Evolutionary conservation across 2,113 vertebrate genomes (phyloP).

Genomic region (Ancistrus triradiatus): DNA sequence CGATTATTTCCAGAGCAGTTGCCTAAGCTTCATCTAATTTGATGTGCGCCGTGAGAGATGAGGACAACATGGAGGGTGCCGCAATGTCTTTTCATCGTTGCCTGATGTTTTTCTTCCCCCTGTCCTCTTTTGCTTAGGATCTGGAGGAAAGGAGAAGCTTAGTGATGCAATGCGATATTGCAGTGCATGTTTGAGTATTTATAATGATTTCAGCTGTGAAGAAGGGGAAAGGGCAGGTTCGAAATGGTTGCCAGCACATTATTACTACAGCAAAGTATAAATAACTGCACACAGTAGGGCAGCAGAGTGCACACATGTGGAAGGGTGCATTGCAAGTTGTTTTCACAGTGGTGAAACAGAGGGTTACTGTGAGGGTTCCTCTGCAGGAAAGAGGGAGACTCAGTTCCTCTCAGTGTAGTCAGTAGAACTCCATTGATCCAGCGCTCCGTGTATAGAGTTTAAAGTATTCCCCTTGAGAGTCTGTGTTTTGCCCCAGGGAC

Average conservation of each 20-base stretch:
- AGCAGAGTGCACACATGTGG: not conserved
- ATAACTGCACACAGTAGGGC: conserved; percentile 9
- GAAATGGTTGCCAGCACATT: conserved; percentile 9
- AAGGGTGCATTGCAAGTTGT: too few species aligned
- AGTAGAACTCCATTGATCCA: not conserved
- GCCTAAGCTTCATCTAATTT: conserved; percentile 42
- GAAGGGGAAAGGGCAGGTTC: conserved; percentile 36
- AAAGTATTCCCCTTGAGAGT: not conserved
- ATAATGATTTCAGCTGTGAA: conserved; percentile 25
- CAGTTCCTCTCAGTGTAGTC: not conserved
- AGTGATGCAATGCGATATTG: conserved; percentile 44
- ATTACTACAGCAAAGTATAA: conserved; percentile 21
- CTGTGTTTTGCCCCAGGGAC: not conserved
- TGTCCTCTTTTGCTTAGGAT: conserved; percentile 14
- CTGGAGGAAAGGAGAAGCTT: conserved; percentile 41
- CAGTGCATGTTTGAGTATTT: conserved; percentile 25
- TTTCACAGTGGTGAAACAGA: conserved; percentile 17
- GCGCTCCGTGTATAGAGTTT: not conserved
- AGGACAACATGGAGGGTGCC: conserved; percentile 32
- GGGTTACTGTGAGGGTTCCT: conserved; percentile 6
- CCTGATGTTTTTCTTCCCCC: conserved; percentile 37
- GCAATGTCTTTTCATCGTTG: conserved; percentile 41
- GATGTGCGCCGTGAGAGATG: conserved; percentile 41
- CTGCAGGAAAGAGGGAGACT: conserved; percentile 5
- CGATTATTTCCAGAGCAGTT: conserved; percentile 29